Base-by-base conservation (phyloP, 2,888 invertebrate genomes). In the Scaeva pyrastri region DNA sequence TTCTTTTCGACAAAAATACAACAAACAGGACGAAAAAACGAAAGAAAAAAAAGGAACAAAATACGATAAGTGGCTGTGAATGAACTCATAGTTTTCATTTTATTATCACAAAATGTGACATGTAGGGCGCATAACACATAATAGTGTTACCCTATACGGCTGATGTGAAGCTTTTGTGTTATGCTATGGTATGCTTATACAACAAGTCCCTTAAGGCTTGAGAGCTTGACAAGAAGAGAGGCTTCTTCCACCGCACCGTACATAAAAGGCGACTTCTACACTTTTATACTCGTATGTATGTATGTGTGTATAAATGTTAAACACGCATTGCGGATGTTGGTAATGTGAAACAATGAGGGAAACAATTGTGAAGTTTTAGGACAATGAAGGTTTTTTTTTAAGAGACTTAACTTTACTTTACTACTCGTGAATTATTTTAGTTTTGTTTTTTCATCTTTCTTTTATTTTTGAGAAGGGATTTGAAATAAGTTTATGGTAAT, bases 71-170 rank as follows among this genome's bases (percentile, higher is more conserved):
- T 68, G 68, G 52, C 68, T 68, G 68, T 68, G 68, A 68, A 68
- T 68, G 68, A 68, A 68, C 68, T 68, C 39, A 68, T 68, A 68
- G 68, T 68, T 68, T 68, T 68, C 52, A 52, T 68, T 68, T 68
- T 68, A 68, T 68, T 68, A 52, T 68, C 68, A 68, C 66, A 66
- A 39, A 60, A 68, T 68, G 68, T 68, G 50, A 68, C 68, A 68
- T 68, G 50, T 52, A 39, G 68, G 26, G 39, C 68, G 52, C 19
- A 50, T 39, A 26, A 39, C 39, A 52, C n/a, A 60, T 48, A 12
- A 11, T 7, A 48, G 56, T 36, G 75, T 39, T 41, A 26, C 39
- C n/a, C n/a, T 52, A n/a, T 23, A 52, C 23, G n/a, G 14, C 12
- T 31, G 6, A 7, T 31, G 31, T 31, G 31, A 7, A 6, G 2